Percentiles rank a stretch among this genome's conserved stretches.
phyloP scores from a whole-genome alignment of 2,888 invertebrate genomes.

The Choristoneura rosaceana region DNA sequence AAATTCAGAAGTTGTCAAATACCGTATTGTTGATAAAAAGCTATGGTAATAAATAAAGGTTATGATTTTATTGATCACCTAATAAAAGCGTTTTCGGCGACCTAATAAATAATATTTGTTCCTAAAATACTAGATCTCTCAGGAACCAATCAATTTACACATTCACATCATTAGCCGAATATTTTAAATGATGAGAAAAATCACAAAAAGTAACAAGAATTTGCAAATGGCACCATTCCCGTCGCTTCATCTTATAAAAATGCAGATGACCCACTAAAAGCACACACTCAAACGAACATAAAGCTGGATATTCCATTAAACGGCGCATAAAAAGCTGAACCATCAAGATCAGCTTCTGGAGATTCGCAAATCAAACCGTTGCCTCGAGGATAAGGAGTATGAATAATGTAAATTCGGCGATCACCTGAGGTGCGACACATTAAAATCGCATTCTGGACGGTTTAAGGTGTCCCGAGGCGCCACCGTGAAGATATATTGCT shows the following conservation, averaged over 20 bases:
- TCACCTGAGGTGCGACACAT: conserved; percentile 72
- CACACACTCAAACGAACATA: conserved; percentile 12
- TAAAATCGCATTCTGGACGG: conserved; percentile 70
- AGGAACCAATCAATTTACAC: too few species aligned
- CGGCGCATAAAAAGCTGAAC: conserved; percentile 16
- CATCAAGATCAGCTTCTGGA: conserved; percentile 19
- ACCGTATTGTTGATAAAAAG: background rate
- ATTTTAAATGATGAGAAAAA: background rate
- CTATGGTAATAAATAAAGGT: too few species aligned
- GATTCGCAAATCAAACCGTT: conserved; percentile 30
- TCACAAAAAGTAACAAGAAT: background rate
- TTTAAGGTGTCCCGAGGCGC: conserved; percentile 57
- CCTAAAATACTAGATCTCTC: too few species aligned
- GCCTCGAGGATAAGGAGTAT: conserved; percentile 50
- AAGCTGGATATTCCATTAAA: conserved; percentile 17
- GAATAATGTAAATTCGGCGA: conserved; percentile 68
- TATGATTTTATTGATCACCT: too few species aligned
- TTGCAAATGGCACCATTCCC: background rate
- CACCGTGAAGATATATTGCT: conserved; percentile 53
- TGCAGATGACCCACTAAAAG: conserved; percentile 2
- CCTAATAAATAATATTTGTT: too few species aligned
- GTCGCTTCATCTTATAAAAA: conserved; percentile 11
- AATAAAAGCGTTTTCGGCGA: too few species aligned
- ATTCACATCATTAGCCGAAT: too few species aligned
- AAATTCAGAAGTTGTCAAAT: too few species aligned